Percentiles rank a stretch among this genome's conserved stretches.
Conservation (phyloP, 2,797 vertebrate species). For the Zenarchopterus dispar region DNA sequence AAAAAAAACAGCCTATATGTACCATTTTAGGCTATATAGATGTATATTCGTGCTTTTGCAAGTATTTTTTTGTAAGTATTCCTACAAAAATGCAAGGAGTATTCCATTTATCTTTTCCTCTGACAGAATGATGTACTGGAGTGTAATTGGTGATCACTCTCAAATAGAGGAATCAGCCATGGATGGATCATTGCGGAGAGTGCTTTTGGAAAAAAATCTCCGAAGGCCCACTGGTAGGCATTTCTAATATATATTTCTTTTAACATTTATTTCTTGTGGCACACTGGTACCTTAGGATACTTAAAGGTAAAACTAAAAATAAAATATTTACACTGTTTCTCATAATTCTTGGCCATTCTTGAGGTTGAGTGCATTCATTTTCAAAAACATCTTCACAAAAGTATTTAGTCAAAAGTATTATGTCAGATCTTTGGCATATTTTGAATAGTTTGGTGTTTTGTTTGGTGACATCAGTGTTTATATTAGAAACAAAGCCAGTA, state of each 20-base stretch:
- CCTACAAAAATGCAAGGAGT: background rate
- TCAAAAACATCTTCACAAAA: background rate
- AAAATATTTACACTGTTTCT: background rate
- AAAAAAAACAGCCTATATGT: background rate
- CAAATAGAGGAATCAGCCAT: conserved; percentile 97
- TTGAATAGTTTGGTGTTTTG: background rate
- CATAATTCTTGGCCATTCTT: background rate
- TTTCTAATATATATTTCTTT: background rate
- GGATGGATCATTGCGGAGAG: conserved; percentile 94
- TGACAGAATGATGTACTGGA: conserved; percentile 99
- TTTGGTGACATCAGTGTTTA: background rate
- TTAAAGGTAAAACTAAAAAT: background rate
- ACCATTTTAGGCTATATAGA: background rate
- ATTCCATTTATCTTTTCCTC: conserved; percentile 23
- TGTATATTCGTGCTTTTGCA: background rate
- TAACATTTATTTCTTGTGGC: background rate
- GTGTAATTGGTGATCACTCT: conserved; percentile 94
- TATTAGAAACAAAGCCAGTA: background rate
- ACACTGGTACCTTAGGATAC: background rate
- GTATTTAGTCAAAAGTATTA: too few species aligned
- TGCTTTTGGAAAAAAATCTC: conserved; percentile 93
- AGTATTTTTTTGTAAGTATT: background rate
- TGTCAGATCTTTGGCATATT: background rate
- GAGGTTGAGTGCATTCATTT: background rate
- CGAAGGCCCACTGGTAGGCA: conserved; percentile 93